These are phyloP conservation scores for Leptogaster cylindrica DNA, from an alignment of 2,888 invertebrate genomes.

Conservation along the genomic window DNA sequence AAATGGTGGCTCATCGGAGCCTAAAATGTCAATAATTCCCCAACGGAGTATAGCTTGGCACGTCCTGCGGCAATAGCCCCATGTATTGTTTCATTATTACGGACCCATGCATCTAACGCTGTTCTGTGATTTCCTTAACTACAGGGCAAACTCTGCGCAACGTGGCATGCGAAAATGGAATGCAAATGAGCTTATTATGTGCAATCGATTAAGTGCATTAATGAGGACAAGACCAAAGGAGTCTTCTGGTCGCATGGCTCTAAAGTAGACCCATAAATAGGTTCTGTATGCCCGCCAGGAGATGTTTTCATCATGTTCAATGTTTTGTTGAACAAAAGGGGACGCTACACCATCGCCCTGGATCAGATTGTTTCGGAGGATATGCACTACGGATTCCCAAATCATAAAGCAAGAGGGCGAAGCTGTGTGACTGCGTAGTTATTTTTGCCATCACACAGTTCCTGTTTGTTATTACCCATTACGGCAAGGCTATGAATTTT, in stretches of 20 bases:
- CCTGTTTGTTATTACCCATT: conserved; percentile 26
- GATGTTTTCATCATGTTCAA: conserved; percentile 9
- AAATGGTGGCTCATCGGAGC: too few species aligned
- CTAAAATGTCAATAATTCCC: too few species aligned
- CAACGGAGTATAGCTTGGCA: too few species aligned
- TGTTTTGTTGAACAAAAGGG: not conserved
- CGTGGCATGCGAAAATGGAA: conserved; percentile 1
- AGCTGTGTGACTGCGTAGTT: not conserved
- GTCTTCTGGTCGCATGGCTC: not conserved
- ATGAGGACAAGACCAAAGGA: not conserved
- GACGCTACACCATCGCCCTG: not conserved
- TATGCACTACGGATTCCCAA: not conserved
- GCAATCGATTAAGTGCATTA: conserved; percentile 22
- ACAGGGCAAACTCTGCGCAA: not conserved
- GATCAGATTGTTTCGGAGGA: conserved; percentile 1
- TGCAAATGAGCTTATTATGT: conserved; percentile 24
- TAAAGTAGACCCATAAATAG: not conserved
- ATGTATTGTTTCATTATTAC: not conserved
- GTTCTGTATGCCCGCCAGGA: conserved; percentile 1
- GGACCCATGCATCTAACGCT: not conserved
- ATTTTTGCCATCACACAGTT: conserved; percentile 32
- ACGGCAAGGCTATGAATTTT: conserved; percentile 27
- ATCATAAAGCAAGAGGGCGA: not conserved
- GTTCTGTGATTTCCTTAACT: not conserved
- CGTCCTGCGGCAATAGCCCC: too few species aligned